phyloP scores from a whole-genome alignment of 2,888 invertebrate species.

The Apamea anceps region DNA sequence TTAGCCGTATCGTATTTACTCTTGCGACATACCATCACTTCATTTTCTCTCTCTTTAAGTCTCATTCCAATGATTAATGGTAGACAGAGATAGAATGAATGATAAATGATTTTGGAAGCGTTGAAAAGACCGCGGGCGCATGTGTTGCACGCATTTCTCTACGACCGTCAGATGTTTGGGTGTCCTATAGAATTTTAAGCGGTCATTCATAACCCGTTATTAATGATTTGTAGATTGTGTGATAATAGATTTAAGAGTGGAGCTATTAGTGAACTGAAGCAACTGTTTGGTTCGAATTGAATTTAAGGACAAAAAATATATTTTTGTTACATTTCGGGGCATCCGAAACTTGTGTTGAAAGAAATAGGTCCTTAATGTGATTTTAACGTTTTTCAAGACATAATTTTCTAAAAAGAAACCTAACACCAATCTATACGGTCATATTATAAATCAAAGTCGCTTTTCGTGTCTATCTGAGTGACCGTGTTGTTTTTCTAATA shows the following conservation, averaged over 20 bases:
- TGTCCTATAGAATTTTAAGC: conserved; percentile 85
- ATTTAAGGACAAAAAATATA: conserved; percentile 12
- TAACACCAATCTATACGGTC: background rate
- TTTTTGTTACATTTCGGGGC: conserved; percentile 8
- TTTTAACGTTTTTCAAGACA: conserved; percentile 12
- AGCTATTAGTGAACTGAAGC: conserved; percentile 63
- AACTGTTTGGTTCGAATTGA: conserved; percentile 58
- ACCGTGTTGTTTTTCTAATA: too few relatives aligned
- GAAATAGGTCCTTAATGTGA: conserved; percentile 23
- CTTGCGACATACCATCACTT: conserved; percentile 81
- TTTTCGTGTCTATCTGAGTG: too few relatives aligned
- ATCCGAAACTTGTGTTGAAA: background rate
- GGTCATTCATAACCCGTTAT: conserved; percentile 87
- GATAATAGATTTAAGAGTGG: conserved; percentile 78
- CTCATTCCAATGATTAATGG: conserved; percentile 89
- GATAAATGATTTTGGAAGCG: conserved; percentile 85
- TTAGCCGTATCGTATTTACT: conserved; percentile 87
- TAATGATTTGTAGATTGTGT: conserved; percentile 79
- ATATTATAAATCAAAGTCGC: too few relatives aligned
- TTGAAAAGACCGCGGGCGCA: conserved; percentile 85
- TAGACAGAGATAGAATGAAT: conserved; percentile 77
- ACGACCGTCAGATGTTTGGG: conserved; percentile 81
- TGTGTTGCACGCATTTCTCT: conserved; percentile 80
- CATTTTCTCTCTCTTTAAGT: conserved; percentile 90
- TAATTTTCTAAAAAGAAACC: background rate